Base-by-base conservation (phyloP, 2,797 vertebrate genomes). In the Lagorchestes hirsutus region DNA sequence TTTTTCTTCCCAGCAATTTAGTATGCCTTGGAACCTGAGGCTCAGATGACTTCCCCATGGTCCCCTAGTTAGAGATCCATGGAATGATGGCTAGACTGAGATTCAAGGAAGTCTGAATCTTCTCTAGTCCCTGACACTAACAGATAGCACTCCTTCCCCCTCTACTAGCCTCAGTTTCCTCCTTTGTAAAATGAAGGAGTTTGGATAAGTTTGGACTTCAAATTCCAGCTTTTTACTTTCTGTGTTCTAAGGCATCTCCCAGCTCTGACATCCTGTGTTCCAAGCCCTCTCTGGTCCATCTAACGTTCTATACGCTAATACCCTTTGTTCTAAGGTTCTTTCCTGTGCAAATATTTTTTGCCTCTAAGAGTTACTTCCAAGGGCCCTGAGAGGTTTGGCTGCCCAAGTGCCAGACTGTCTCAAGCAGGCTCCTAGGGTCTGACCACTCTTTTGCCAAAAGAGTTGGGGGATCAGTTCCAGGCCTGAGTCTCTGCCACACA, bases 341-440 rank as follows among this genome's bases (percentile, higher is more conserved):
- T 82, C 18, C 40, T 46, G 74, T 46, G 22, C 74, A 74, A 74
- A 40, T 46, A 82, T 82, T 46, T 31, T 82, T 46, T 82, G 74
- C 9, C 40, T 87, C 74, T 87, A 46, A 87, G 74, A 87, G 74
- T 87, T 46, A 87, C 74, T 87, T 87, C 40, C 40, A 24, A 87
- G 40, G 27, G 74, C 22, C 74, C 40, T 12, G 40, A 46, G 74
- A 50, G 24, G 74, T 24, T 87, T 87, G 50, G 40, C 40, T 50
- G 74, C 74, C 74, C 74, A 87, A 87, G 74, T 62, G 50, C 54
- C 95, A 87, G 52, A 22, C 90, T 57, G 52, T 67, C 29, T 93
- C 54, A 59, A 0, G 12, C 94, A 91, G 34, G 34, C 50, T 59
- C 24, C 14, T 0, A 50, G 74, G 57, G 93, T 56, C 56, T 50